phyloP scores from a whole-genome alignment of 2,888 invertebrate species.

The Meandrusa payeni region DNA sequence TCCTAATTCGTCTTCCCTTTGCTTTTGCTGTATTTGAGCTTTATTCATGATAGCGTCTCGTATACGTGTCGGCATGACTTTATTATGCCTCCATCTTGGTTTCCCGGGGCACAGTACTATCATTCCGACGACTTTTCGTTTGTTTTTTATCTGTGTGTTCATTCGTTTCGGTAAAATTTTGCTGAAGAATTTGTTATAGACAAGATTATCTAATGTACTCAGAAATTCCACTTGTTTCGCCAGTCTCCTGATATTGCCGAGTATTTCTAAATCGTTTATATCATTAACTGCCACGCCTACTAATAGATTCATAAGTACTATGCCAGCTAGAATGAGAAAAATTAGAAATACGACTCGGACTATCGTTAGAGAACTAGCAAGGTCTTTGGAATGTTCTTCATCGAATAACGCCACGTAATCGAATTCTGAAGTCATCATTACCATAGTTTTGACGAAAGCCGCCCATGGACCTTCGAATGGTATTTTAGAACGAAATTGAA shows the following conservation, averaged over 20 bases:
- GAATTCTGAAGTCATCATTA: slow-evolving; percentile 83
- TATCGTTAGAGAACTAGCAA: slow-evolving; percentile 60
- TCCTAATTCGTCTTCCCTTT: slow-evolving; percentile 55
- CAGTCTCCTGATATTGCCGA: slow-evolving; percentile 77
- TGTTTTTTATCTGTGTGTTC: slow-evolving; percentile 54
- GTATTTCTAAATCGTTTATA: slow-evolving; percentile 76
- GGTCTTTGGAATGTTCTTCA: slow-evolving; percentile 56
- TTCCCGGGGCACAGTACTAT: slow-evolving; percentile 64
- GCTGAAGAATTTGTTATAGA: slow-evolving; percentile 65
- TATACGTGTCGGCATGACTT: slow-evolving; percentile 55
- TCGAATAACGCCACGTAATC: slow-evolving; percentile 76
- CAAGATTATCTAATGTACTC: slow-evolving; percentile 71
- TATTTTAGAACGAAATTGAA: slow-evolving; percentile 72
- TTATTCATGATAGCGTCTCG: slow-evolving; percentile 64
- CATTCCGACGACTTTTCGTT: slow-evolving; percentile 52
- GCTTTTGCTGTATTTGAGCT: slow-evolving; percentile 60
- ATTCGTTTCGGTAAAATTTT: slow-evolving; percentile 54
- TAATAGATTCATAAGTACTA: slow-evolving; percentile 81
- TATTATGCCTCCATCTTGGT: slow-evolving; percentile 53
- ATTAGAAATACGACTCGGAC: slow-evolving; percentile 74
- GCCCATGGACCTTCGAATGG: slow-evolving; percentile 77
- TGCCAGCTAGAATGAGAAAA: slow-evolving; percentile 77
- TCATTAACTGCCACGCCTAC: slow-evolving; percentile 82
- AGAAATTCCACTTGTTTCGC: slow-evolving; percentile 80
- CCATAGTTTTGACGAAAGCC: slow-evolving; percentile 77